Base-by-base conservation (phyloP, 2,113 vertebrate species). In the Ailuropoda melanoleuca region DNA sequence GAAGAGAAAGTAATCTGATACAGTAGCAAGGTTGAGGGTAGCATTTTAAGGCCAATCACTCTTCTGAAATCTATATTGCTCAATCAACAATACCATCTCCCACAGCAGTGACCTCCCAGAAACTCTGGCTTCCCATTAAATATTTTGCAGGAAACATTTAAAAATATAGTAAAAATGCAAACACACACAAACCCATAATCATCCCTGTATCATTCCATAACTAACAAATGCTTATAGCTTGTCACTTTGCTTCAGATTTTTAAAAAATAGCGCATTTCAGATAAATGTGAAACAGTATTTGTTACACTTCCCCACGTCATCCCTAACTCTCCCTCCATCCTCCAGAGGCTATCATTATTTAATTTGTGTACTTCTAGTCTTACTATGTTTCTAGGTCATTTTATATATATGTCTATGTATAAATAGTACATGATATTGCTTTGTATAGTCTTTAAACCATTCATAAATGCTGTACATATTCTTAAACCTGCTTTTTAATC, bases 401-500 rank as follows among this genome's bases (percentile, higher is more conserved):
- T 78, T 93, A 60, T 18, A 75, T 62, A 68, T 68, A 72, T 1
- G 77, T 60, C n/a, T 93, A 85, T 75, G 56, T 70, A 70, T 48
- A 84, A 94, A 86, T 68, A 93, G 82, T 84, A 46, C 23, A 68
- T 70, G 11, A 5, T 37, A 29, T 39, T 90, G 34, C 26, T 80
- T 84, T 85, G 11, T 77, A 68, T 75, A 3, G 87, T 75, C 23
- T 93, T 96, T 96, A 70, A 82, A 72, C 85, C 75, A 89, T 93
- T 94, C 24, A 93, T 70, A 85, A 92, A 39, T 80, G 18, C 29
- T 86, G 24, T 55, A 83, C 43, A 70, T 64, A 80, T 53, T 93
- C 46, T 82, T 88, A 80, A 96, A 72, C 56, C 84, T 88, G 62
- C 34, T 68, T 92, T 95, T 91, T 80, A 81, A 75, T 75, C 78